Evolutionary conservation across 2,888 invertebrate species (phyloP).

Genomic region (Drosophila yooni): DNA sequence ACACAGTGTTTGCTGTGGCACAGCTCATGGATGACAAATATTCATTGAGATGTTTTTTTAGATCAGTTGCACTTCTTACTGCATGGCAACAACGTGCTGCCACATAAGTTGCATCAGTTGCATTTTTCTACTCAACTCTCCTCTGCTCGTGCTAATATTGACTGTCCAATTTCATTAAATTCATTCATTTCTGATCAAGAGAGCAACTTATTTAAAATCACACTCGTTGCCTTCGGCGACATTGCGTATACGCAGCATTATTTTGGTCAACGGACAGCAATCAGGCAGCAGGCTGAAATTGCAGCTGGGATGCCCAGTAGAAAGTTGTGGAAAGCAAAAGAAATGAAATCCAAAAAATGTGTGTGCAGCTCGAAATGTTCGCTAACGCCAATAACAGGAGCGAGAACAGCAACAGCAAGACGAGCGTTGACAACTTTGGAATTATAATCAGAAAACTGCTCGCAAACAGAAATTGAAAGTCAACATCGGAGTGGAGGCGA

Average conservation of each 20-base stretch:
- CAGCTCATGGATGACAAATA: constrained; percentile 30
- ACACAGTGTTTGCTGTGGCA: constrained; percentile 26
- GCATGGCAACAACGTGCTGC: constrained; percentile 1
- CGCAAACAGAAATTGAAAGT: constrained; percentile 75
- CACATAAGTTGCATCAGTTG: not conserved
- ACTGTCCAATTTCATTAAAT: not conserved
- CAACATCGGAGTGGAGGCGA: constrained; percentile 46
- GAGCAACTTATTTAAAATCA: not conserved
- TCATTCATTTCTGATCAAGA: not conserved
- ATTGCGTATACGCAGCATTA: constrained; percentile 36
- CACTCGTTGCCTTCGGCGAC: not conserved
- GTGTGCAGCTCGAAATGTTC: constrained; percentile 24
- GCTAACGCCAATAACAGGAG: constrained; percentile 26
- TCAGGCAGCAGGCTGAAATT: constrained; percentile 9
- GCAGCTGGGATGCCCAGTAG: constrained; percentile 18
- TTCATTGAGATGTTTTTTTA: constrained; percentile 37
- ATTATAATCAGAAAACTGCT: constrained; percentile 70
- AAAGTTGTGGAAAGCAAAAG: constrained; percentile 19
- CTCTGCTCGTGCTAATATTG: not conserved
- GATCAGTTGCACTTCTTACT: constrained; percentile 1
- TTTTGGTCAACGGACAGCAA: constrained; percentile 8
- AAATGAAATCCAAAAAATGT: constrained; percentile 3
- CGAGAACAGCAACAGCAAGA: not conserved
- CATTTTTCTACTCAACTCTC: not conserved
- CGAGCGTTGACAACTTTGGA: constrained; percentile 45